Evolutionary conservation across 2,113 vertebrate species (phyloP).

Genomic region (Calcarius ornatus): DNA sequence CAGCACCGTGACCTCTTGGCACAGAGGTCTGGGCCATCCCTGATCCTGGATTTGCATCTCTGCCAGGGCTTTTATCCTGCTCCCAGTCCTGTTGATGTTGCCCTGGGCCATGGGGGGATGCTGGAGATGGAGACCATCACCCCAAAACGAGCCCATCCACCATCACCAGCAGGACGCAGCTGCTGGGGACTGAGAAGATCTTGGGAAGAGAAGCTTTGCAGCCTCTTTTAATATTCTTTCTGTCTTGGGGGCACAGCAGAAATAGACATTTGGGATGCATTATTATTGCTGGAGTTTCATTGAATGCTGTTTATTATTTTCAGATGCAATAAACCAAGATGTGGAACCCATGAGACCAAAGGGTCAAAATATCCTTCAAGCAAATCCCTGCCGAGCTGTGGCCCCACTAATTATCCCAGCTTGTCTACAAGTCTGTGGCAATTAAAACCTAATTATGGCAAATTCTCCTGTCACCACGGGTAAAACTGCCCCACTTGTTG

Average conservation of each 20-base stretch:
- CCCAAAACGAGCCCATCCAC: background rate
- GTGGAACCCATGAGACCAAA: background rate
- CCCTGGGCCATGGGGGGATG: no score
- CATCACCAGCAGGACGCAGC: background rate
- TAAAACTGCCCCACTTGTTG: background rate
- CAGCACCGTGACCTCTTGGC: rapidly evolving
- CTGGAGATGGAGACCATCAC: background rate
- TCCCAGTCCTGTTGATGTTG: background rate
- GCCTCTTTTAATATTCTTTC: background rate
- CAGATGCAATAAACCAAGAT: background rate
- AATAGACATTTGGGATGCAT: background rate
- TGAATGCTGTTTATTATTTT: background rate
- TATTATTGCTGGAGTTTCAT: background rate
- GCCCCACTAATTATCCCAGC: background rate
- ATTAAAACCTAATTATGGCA: background rate
- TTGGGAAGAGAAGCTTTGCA: background rate
- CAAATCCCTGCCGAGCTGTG: background rate
- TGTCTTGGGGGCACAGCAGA: background rate
- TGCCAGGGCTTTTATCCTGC: background rate
- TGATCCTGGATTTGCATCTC: background rate
- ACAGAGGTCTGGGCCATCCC: background rate
- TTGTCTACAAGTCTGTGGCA: background rate
- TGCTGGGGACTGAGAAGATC: background rate
- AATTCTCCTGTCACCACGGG: background rate
- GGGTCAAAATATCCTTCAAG: background rate